phyloP scores from a whole-genome alignment of 2,113 vertebrate species.

The Arenaria interpres region DNA sequence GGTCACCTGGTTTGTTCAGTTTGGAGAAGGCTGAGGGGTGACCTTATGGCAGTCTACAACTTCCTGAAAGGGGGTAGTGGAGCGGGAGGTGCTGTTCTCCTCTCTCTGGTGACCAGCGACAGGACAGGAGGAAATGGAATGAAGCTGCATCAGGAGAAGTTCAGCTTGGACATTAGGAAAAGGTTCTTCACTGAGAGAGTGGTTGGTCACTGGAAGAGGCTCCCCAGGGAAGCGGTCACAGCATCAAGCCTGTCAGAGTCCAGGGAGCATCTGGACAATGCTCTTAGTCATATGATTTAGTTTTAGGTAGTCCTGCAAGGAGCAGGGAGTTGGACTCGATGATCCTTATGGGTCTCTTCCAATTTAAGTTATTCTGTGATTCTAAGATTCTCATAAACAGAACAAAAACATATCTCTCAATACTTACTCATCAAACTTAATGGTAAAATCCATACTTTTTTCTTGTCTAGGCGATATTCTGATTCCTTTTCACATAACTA shows the following conservation, averaged over 20 bases:
- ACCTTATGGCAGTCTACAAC: neutral
- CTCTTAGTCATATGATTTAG: neutral
- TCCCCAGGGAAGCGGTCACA: neutral
- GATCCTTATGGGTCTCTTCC: neutral
- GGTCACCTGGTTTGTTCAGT: neutral
- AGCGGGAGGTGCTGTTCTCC: neutral
- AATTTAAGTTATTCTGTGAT: neutral
- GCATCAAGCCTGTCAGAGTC: neutral
- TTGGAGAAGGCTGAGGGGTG: neutral
- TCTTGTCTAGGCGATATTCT: neutral
- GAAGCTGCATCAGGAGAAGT: neutral
- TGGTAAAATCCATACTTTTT: neutral
- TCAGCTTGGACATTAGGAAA: neutral
- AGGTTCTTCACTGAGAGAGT: neutral
- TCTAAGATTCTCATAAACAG: neutral
- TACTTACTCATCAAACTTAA: neutral
- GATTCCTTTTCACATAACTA: neutral
- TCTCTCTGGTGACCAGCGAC: neutral
- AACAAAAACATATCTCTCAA: neutral
- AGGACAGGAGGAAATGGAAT: neutral
- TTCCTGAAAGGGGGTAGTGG: fast-evolving
- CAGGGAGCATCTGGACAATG: neutral
- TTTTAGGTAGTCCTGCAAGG: neutral
- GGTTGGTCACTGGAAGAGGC: neutral
- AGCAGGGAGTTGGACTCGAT: neutral